Evolutionary conservation across 64 coral and sea anemone species (phyloP), one percentile per base, ranked within the genome.

Genomic region (Montipora capricornis): DNA sequence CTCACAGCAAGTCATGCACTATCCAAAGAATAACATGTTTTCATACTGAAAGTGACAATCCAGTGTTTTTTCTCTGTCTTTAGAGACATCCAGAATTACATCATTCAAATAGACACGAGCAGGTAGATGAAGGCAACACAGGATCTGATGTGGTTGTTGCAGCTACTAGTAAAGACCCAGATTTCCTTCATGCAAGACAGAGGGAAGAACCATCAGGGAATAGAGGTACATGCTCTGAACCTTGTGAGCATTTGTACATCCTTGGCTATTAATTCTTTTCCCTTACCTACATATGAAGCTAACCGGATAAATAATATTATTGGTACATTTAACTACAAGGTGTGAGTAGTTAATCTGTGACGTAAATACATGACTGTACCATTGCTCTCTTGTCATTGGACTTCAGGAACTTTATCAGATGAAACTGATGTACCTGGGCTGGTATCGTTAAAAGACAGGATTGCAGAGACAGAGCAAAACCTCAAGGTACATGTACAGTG

Each of bases 391-490:
- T 64, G 8, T 64, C 10, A 12, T 15, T 64, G 61, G 3, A 57
- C 53, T 11, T 57, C 11, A 57, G 9, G 10, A 2, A 73, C 7
- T 71, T 49, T 47, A 86, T 8, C 47, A 50, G 64, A 51, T 5
- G 82, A 67, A 92, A 80, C 20, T 86, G 89, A 89, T 51, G 88
- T 89, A 50, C 96, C 96, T 78, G 89, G 93, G 10, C 57, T 98
- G 22, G 17, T 71, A 78, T 64, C 45, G 48, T 66, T 98, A 22
- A 77, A 95, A 87, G 88, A 98, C 46, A 95, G 90, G 74, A 98
- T 98, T 85, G 83, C 71, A 0, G 92, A 98, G 49, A 89, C 93
- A 82, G 96, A 98, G 22, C 78, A 89, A 7, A 98, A 98, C 20
- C 82, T 95, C n/a, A 93, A 98, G 96, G 96, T 97, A 58, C 7